Base-by-base conservation (phyloP, 2,797 vertebrate species). In the Ficedula albicollis region DNA sequence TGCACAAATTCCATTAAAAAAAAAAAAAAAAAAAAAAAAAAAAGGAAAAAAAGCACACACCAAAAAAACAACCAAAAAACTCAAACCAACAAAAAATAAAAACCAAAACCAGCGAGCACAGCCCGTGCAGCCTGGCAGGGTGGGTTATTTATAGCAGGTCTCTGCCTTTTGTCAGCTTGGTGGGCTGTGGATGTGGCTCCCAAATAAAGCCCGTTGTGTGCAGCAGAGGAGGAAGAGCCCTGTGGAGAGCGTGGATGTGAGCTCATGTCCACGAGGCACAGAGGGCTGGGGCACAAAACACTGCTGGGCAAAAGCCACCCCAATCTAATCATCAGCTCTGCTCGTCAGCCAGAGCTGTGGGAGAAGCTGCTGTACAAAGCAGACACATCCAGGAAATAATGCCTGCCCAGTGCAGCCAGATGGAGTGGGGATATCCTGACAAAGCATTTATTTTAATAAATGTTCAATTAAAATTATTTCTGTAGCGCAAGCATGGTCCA, bases 401-500 rank as follows among this genome's bases (percentile, higher is more conserved):
- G 92, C 69, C 92, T 86, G 92, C 60, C 94, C 96, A 68, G 91
- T 41, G 91, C 78, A 39, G 93, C 91, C 96, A 95, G 95, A 96
- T 90, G 90, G 91, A 92, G 79, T 64, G 95, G 77, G 95, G 87
- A 90, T 93, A 56, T 94, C 95, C 96, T 96, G 95, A 92, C 93
- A 87, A 89, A 95, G 90, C 91, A 95, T 97, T 94, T 94, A 15
- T 97, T 95, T 91, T 66, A 82, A 96, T 95, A 84, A 96, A 87
- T 49, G 90, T 93, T 95, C 96, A 90, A 90, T 96, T 95, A 96
- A 80, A 93, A 94, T 90, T 76, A 90, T 66, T 92, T 93, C 95
- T 96, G 93, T 86, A 26, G 84, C 7, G 36, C 93, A 64, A 93
- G 87, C 87, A 64, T 3, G 73, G 87, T 59, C 89, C 95, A 92